phyloP scores from a whole-genome alignment of 2,797 vertebrate species.

The Kryptolebias ocellatus region DNA sequence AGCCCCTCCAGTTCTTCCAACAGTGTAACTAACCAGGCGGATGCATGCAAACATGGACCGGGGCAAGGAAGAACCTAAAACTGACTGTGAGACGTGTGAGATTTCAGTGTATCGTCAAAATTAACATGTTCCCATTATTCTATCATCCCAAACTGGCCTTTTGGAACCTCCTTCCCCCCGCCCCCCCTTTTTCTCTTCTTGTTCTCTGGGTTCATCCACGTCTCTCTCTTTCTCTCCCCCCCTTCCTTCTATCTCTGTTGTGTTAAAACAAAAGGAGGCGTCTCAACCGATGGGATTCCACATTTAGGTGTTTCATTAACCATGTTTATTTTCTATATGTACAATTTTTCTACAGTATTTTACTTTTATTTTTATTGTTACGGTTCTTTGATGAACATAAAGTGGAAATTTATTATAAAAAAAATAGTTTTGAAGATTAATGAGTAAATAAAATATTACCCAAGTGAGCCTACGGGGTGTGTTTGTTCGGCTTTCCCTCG shows the following conservation, averaged over 20 bases:
- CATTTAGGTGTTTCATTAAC: conserved; percentile 82
- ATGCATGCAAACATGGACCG: conserved; percentile 74
- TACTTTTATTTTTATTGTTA: conserved; percentile 90
- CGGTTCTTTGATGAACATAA: conserved; percentile 89
- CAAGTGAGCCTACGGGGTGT: conserved; percentile 73
- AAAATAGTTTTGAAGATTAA: conserved; percentile 90
- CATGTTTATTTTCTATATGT: conserved; percentile 88
- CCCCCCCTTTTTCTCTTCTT: conserved; percentile 35
- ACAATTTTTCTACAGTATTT: conserved; percentile 88
- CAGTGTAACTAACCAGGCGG: conserved; percentile 65
- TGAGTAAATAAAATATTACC: conserved; percentile 89
- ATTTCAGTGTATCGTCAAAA: conserved; percentile 66
- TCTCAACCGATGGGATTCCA: conserved; percentile 74
- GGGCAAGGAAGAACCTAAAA: conserved; percentile 41
- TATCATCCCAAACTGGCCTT: conserved; percentile 59
- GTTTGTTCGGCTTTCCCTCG: conserved; percentile 28
- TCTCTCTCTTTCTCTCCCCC: conserved; percentile 55
- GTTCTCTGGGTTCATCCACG: conserved; percentile 36
- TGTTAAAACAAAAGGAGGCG: conserved; percentile 68
- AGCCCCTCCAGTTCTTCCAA: conserved; percentile 74
- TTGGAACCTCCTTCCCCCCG: conserved; percentile 48
- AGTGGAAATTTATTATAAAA: conserved; percentile 89
- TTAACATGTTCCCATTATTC: conserved; percentile 60
- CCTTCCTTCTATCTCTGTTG: conserved; percentile 59
- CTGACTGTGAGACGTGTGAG: conserved; percentile 48